These are phyloP conservation scores for Acanthiza pusilla DNA, from an alignment of 2,797 vertebrate genomes.

Conservation along the genomic window DNA sequence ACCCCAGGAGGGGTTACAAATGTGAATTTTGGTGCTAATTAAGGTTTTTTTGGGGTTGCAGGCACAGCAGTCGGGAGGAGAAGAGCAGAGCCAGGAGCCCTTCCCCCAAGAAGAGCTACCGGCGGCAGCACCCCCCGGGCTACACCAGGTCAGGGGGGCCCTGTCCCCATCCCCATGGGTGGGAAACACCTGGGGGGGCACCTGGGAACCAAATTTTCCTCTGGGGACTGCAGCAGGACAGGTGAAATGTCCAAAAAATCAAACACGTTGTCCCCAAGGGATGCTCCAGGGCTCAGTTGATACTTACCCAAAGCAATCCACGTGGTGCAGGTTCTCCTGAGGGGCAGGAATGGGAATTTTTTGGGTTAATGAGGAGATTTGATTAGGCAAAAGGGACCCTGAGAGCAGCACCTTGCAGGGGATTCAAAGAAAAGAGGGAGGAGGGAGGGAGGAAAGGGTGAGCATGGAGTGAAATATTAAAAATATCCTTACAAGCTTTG, in stretches of 20 bases:
- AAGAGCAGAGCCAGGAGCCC: conserved; percentile 66
- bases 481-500: too few species aligned
- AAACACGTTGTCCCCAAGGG: rapidly evolving
- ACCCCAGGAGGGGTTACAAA: rapidly evolving
- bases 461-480: too few species aligned
- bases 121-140: conserved; percentile 68
- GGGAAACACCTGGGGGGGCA: neutral
- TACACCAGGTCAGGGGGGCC: conserved; percentile 70
- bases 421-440: neutral
- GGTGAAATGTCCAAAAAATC: rapidly evolving
- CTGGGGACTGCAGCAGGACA: rapidly evolving
- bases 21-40: neutral
- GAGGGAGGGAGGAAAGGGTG: too few species aligned
- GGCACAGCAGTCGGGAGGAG: conserved; percentile 58
- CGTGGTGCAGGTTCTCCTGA: neutral
- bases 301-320: neutral
- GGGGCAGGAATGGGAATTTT: neutral
- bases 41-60: neutral
- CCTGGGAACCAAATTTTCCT: neutral
- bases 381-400: neutral
- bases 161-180: neutral
- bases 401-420: neutral
- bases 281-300: neutral
- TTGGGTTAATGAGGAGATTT: neutral
- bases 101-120: conserved; percentile 70